Evolutionary conservation across 2,888 invertebrate species (phyloP).

Genomic region (Eustalomyia histrio): DNA sequence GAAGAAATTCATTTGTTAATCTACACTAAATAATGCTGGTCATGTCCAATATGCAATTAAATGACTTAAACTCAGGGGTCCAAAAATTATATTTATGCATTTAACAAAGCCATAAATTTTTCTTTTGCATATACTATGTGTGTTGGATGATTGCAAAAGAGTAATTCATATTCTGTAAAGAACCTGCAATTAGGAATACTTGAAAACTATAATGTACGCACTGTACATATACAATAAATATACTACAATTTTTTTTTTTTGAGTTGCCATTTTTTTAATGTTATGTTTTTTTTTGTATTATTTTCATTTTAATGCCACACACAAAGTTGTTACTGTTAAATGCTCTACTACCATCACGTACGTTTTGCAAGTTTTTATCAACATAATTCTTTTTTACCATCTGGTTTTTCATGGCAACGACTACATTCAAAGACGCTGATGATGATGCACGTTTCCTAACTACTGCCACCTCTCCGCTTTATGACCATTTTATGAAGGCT

Average conservation of each 20-base stretch:
- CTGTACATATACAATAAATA: constrained; percentile 29
- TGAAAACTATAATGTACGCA: constrained; percentile 66
- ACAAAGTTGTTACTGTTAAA: constrained; percentile 63
- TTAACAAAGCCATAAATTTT: constrained; percentile 28
- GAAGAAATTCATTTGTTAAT: constrained; percentile 46
- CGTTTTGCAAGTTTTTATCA: constrained; percentile 54
- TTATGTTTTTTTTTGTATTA: background rate
- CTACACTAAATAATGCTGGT: constrained; percentile 58
- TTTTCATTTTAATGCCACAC: constrained; percentile 59
- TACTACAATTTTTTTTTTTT: constrained; percentile 5
- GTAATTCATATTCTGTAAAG: constrained; percentile 58
- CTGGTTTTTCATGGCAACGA: constrained; percentile 45
- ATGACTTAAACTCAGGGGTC: constrained; percentile 41
- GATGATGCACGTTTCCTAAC: constrained; percentile 53
- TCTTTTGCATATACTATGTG: background rate
- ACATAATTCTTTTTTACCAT: constrained; percentile 52
- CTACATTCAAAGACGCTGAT: constrained; percentile 13
- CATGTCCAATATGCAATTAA: constrained; percentile 60
- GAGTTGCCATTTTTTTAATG: constrained; percentile 25
- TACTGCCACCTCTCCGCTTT: constrained; percentile 27
- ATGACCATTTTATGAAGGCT: constrained; percentile 55
- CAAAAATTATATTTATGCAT: constrained; percentile 29
- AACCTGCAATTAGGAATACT: constrained; percentile 67
- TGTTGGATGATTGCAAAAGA: background rate
- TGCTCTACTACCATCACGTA: constrained; percentile 63